Percentiles rank a stretch among this genome's conserved stretches.
Evolutionary conservation across 1,140 invertebrate species (phyloP).

Genomic region (Halyomorpha halys): DNA sequence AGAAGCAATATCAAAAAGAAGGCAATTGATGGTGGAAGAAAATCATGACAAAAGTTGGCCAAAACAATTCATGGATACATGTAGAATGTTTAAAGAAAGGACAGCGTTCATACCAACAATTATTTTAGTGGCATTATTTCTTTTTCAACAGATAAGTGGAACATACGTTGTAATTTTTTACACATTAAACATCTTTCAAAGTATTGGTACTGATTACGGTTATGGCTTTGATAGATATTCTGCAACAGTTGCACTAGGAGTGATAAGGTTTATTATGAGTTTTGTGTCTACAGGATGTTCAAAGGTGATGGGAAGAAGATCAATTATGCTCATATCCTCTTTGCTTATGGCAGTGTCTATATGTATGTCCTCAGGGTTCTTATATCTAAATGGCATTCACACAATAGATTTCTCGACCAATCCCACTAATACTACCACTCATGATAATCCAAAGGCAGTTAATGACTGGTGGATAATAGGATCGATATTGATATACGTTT

Average conservation of each 20-base stretch:
- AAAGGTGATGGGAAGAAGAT: conserved; percentile 43
- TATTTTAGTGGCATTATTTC: conserved; percentile 41
- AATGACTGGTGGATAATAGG: conserved; percentile 31
- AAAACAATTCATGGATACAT: conserved; percentile 14
- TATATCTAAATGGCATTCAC: not conserved
- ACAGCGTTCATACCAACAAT: conserved; percentile 44
- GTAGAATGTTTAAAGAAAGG: conserved; percentile 17
- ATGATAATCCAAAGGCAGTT: not conserved
- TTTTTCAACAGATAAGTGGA: conserved; percentile 48
- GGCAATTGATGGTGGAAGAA: not conserved
- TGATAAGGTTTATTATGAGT: conserved; percentile 43
- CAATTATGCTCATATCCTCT: conserved; percentile 42
- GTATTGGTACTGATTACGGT: conserved; percentile 39
- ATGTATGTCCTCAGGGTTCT: not conserved
- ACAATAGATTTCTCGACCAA: not conserved
- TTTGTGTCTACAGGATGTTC: conserved; percentile 40
- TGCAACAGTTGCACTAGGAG: conserved; percentile 41
- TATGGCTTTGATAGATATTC: conserved; percentile 38
- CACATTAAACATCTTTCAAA: conserved; percentile 46
- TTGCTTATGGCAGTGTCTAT: conserved; percentile 40
- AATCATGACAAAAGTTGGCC: not conserved
- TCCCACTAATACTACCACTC: not conserved
- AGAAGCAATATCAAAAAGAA: conserved; percentile 28
- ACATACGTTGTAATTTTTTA: conserved; percentile 58
- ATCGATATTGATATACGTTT: conserved; percentile 42